Base-by-base conservation (phyloP, 2,888 invertebrate species). In the Willowsia nigromaculata region DNA sequence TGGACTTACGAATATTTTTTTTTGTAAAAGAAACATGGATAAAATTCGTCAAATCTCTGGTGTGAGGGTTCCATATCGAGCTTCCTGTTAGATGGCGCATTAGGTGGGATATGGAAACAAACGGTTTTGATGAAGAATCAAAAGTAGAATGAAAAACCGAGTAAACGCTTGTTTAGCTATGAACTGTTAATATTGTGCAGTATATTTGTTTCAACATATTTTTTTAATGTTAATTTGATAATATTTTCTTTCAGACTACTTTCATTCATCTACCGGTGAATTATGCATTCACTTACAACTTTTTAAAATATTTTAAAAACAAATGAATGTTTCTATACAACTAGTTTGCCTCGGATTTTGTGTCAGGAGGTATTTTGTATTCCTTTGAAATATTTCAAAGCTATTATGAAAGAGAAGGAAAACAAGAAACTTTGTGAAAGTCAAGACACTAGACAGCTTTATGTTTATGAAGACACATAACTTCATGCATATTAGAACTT, bases 391-490 rank as follows among this genome's bases (percentile, higher is more conserved):
- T n/a, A n/a, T n/a, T n/a, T n/a, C n/a, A n/a, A n/a, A n/a, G n/a
- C n/a, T n/a, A 22, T 30, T 47, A 68, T 40, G 56, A 1, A 22
- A 40, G 59, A n/a, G 2, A 47, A 37, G 22, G 11, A 33, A 43
- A 71, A 43, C 15, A 56, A 81, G 81, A 87, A 85, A 85, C 65
- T 50, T 87, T 56, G 81, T 53, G 71, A 56, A 87, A 80, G 80
- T 81, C 80, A 80, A 81, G 81, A 50, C 40, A 65, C 56, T 30
- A 87, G 80, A 87, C 80, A 37, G 43, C 68, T 82, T 88, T 82
- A 76, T 88, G 81, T 82, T 88, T 88, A 88, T 88, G 82, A 88
- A 88, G 88, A 88, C 76, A 88, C 88, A 88, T 88, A 88, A 88
- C 88, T 88, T 88, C 76, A 88, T 82, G 88, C 88, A 82, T 88